phyloP scores from a whole-genome alignment of 2,888 invertebrate species.

The Mimas tiliae region DNA sequence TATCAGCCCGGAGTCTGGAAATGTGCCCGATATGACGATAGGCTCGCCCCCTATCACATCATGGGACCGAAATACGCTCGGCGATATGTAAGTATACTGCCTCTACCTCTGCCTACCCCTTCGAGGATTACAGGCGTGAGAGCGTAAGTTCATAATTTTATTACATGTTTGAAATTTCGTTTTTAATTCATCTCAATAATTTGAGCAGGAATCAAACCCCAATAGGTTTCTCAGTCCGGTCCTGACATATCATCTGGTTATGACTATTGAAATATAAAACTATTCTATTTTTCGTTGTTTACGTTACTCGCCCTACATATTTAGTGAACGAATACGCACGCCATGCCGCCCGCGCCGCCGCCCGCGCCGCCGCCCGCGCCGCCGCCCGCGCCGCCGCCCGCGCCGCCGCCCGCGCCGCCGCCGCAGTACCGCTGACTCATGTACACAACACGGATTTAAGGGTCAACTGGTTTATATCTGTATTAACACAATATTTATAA shows the following conservation, averaged over 20 bases:
- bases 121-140: too few relatives aligned
- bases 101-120: too few relatives aligned
- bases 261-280: constrained; percentile 22
- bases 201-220: background rate
- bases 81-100: too few relatives aligned
- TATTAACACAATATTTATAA: background rate
- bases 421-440: background rate
- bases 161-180: too few relatives aligned
- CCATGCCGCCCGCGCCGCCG: background rate
- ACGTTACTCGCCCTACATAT: constrained; percentile 18
- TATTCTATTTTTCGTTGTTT: constrained; percentile 23
- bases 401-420: background rate
- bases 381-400: background rate
- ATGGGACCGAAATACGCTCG: too few relatives aligned
- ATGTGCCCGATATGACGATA: too few relatives aligned
- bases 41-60: too few relatives aligned
- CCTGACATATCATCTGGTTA: constrained; percentile 1
- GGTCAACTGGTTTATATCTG: background rate
- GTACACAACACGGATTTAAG: background rate
- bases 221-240: background rate
- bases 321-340: constrained; percentile 13
- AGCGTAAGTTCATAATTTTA: too few relatives aligned
- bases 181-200: background rate
- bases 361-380: background rate
- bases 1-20: too few relatives aligned